These are phyloP conservation scores for Spilarctia lutea DNA, from an alignment of 2,888 invertebrate genomes.

Conservation along the genomic window DNA sequence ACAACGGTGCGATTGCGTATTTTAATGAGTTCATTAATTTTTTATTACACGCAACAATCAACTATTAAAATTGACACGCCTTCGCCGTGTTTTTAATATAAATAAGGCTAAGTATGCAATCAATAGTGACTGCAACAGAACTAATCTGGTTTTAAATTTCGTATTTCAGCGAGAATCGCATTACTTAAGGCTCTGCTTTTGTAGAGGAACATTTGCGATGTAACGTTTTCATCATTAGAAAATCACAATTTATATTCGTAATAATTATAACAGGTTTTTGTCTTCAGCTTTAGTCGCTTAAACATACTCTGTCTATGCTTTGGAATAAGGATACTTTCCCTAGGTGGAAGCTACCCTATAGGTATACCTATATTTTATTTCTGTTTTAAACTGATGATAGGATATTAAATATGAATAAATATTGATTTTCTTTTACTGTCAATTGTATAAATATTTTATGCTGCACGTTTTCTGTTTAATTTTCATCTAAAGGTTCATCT, in stretches of 20 bases:
- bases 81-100: slow-evolving; percentile 19
- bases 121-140: neutral
- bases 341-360: too few relatives aligned
- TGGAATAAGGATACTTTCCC: too few relatives aligned
- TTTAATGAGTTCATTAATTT: slow-evolving; percentile 68
- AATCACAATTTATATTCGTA: neutral
- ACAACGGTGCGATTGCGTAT: slow-evolving; percentile 60
- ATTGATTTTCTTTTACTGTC: too few relatives aligned
- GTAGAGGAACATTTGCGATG: neutral
- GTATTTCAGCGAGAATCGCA: neutral
- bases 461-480: too few relatives aligned
- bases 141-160: neutral
- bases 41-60: slow-evolving; percentile 60
- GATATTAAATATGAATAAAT: too few relatives aligned
- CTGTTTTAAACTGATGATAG: too few relatives aligned
- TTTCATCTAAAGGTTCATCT: too few relatives aligned
- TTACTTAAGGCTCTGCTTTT: neutral
- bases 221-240: neutral
- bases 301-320: too few relatives aligned
- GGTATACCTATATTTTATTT: too few relatives aligned
- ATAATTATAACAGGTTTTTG: neutral
- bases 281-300: neutral
- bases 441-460: too few relatives aligned
- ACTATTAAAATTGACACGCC: slow-evolving; percentile 37
- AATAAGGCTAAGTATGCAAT: neutral